Base-by-base conservation (phyloP, 2,888 invertebrate genomes). In the Rhorus exstirpatorius region DNA sequence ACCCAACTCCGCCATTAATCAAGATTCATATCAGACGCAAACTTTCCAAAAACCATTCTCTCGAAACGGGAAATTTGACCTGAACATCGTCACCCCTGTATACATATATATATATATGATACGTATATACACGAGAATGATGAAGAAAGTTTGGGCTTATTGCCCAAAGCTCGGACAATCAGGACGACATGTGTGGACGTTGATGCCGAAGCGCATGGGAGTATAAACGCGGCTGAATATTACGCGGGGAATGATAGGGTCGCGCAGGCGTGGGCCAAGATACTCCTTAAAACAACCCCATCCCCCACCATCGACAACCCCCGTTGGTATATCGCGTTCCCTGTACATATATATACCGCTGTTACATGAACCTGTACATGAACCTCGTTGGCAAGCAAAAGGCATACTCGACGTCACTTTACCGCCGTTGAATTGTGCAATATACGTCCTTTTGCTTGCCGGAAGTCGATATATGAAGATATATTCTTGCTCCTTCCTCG, bases 261-360 rank as follows among this genome's bases (percentile, higher is more conserved):
- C 49, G 80, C 80, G 80, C 80, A 75, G 63, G 75, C 75, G 75
- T 75, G n/a, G n/a, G 70, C 58, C 49, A 10, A 49, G 53, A 53
- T 63, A 35, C 63, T 68, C 55, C 70, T 75, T 46, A 41, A 55
- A 80, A 58, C 70, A 61, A 51, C 61, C 63, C 75, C 80, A 53
- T 53, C 63, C 53, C 24, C 75, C 70, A 63, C 75, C 80, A 76
- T 63, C 49, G 80, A 63, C 75, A 63, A 35, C 75, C 68, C 68
- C 63, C 26, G 49, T 51, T 35, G 24, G 21, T 60, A 24, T 38
- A 35, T 19, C 8, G 14, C 24, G 38, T 46, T 46, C 14, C 61
- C 21, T 3, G 19, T 60, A 60, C 60, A 60, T 60, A 38, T 24
- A 63, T 41, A 21, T 44, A 24, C 41, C n/a, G n/a, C n/a, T n/a